Conservation (phyloP, 2,797 vertebrate genomes). For the Spheniscus humboldti region DNA sequence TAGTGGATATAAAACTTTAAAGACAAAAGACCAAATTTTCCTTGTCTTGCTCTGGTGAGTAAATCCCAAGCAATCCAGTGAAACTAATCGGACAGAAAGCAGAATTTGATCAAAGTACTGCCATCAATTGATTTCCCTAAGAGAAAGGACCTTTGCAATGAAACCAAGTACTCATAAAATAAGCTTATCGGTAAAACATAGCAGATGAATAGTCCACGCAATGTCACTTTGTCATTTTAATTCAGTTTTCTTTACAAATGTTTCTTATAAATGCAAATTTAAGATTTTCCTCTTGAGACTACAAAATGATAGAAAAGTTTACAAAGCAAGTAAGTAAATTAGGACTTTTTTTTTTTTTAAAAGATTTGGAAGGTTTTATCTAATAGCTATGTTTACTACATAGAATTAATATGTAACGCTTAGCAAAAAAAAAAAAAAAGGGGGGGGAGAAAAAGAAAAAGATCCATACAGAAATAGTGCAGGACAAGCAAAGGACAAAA, state of each 20-base stretch:
- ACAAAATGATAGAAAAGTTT: not conserved
- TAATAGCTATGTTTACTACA: not conserved
- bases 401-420: not conserved
- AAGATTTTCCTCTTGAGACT: not conserved
- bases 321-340: not conserved
- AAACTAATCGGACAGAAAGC: not conserved
- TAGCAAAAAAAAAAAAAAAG: fast-evolving
- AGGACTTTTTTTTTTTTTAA: not conserved
- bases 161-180: not conserved
- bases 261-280: conserved; percentile 20
- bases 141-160: not conserved
- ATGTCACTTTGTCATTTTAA: not conserved
- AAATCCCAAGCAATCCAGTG: not conserved
- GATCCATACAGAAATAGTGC: not conserved
- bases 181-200: not conserved
- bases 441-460: not conserved
- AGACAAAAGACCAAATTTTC: not conserved
- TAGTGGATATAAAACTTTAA: conserved; percentile 19
- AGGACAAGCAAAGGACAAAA: not conserved
- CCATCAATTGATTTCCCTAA: not conserved
- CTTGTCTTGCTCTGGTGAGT: not conserved
- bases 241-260: not conserved
- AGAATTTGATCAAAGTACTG: not conserved
- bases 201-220: not conserved
- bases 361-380: not conserved